Conservation (phyloP, 2,888 invertebrate species). For the Parnassius apollo region DNA sequence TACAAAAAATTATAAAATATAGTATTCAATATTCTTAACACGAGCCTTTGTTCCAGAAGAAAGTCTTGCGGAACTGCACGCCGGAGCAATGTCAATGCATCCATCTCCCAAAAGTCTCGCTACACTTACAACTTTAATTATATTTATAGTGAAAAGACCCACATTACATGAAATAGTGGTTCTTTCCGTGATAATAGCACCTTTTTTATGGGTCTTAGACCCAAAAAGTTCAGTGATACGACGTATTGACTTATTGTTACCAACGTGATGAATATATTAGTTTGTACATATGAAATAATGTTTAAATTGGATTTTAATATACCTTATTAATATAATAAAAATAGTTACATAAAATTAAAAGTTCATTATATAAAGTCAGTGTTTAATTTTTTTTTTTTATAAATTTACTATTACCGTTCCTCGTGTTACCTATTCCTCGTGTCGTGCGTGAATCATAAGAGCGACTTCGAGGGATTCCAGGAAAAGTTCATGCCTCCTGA, state of each 20-base stretch:
- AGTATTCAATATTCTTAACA: constrained; percentile 2
- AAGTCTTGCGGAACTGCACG: constrained; percentile 76
- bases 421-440: no score
- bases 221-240: constrained; percentile 40
- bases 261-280: constrained; percentile 63
- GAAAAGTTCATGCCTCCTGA: no score
- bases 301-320: constrained; percentile 37
- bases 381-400: not conserved
- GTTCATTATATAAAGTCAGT: constrained; percentile 33
- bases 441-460: no score
- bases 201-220: constrained; percentile 45
- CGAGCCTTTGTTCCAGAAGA: constrained; percentile 73
- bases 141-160: constrained; percentile 36
- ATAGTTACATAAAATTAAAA: constrained; percentile 73
- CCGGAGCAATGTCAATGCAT: constrained; percentile 49
- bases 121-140: constrained; percentile 42
- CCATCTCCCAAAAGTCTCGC: constrained; percentile 43
- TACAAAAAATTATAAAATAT: no score
- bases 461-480: no score
- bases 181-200: constrained; percentile 46
- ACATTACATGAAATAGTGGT: constrained; percentile 47
- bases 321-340: constrained; percentile 47
- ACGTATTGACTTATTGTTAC: constrained; percentile 51
- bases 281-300: constrained; percentile 44
- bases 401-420: not conserved